phyloP scores from a whole-genome alignment of 2,113 vertebrate species.

The cat (Felis catus) region DNA sequence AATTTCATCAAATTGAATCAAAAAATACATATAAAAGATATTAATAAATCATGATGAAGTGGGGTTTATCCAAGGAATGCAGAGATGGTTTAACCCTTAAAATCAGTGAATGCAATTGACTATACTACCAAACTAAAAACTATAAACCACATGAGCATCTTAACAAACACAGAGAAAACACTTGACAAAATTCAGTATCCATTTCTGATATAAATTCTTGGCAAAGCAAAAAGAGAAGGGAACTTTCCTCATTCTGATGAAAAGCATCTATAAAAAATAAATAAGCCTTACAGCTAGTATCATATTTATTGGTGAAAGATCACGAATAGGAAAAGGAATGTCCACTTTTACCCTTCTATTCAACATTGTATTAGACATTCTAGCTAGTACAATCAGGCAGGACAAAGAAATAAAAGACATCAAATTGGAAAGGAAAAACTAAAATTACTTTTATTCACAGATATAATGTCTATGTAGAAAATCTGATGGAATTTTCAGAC shows the following conservation, averaged over 20 bases:
- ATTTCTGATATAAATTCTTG: slow-evolving; percentile 44
- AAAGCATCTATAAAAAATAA: background rate
- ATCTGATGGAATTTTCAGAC: slow-evolving; percentile 7
- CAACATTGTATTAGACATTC: background rate
- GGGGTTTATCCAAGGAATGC: background rate
- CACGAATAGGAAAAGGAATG: background rate
- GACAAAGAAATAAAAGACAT: slow-evolving; percentile 26
- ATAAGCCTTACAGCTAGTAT: background rate
- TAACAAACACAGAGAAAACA: background rate
- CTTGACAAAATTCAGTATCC: slow-evolving; percentile 1
- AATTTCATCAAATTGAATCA: background rate
- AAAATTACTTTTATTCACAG: slow-evolving; percentile 8
- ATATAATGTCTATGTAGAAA: slow-evolving; percentile 13
- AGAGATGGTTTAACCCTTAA: background rate
- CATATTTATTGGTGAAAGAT: background rate
- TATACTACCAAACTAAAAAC: background rate
- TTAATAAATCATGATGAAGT: background rate
- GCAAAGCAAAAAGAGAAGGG: background rate
- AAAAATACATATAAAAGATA: background rate
- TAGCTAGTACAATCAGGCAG: background rate
- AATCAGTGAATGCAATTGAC: background rate
- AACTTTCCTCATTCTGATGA: background rate
- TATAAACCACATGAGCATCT: background rate
- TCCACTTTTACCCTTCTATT: background rate
- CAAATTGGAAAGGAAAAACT: background rate